phyloP scores from a whole-genome alignment of 2,113 vertebrate species.

The Mellivora capensis region DNA sequence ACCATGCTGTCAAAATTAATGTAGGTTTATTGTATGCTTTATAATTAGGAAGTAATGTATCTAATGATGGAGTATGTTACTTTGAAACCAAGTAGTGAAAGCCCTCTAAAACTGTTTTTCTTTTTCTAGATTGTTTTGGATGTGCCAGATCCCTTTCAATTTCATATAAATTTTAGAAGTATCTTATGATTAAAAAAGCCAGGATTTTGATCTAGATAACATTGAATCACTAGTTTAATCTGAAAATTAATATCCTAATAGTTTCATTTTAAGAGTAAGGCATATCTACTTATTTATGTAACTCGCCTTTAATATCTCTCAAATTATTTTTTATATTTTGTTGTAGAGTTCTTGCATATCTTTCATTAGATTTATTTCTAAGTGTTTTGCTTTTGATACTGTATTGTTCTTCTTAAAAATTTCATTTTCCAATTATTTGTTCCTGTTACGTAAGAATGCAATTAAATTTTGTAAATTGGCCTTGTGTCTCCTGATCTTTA shows the following conservation, averaged over 20 bases:
- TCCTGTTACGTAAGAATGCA: neutral
- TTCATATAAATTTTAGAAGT: neutral
- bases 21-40: neutral
- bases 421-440: neutral
- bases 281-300: neutral
- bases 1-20: neutral
- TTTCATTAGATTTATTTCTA: neutral
- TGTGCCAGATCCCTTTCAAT: neutral
- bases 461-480: neutral
- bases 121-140: neutral
- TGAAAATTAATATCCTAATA: neutral
- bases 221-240: neutral
- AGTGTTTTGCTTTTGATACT: neutral
- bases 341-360: neutral
- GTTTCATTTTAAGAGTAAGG: neutral
- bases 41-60: neutral
- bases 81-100: neutral
- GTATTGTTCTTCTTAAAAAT: neutral
- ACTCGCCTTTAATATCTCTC: neutral
- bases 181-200: neutral
- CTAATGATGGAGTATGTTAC: neutral
- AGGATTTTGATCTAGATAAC: neutral
- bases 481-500: neutral
- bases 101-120: neutral
- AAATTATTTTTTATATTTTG: neutral